These are phyloP conservation scores for Hypena proboscidalis DNA, from an alignment of 2,888 invertebrate species.

Conservation along the genomic window DNA sequence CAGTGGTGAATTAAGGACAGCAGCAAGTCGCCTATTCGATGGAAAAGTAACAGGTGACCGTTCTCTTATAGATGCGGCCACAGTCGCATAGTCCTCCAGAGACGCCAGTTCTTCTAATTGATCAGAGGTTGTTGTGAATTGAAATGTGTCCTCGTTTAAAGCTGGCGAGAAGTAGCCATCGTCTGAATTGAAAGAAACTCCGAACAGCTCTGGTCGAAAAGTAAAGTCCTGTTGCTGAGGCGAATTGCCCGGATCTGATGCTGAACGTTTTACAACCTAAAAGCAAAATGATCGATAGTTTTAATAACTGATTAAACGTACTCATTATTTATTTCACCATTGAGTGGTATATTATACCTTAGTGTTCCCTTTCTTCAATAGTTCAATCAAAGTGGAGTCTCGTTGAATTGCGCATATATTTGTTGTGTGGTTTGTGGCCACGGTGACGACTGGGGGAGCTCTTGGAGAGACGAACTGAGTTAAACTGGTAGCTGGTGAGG, in stretches of 20 bases:
- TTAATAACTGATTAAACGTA: slow-evolving; percentile 4
- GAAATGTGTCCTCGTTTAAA: slow-evolving; percentile 91
- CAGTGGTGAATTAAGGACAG: slow-evolving; percentile 90
- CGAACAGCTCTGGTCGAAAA: slow-evolving; percentile 87
- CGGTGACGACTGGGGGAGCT: slow-evolving; percentile 69
- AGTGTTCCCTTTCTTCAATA: slow-evolving; percentile 88
- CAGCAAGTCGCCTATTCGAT: slow-evolving; percentile 90
- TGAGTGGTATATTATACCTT: slow-evolving; percentile 61
- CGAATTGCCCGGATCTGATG: slow-evolving; percentile 89
- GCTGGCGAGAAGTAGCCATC: slow-evolving; percentile 87
- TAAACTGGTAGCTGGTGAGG: slow-evolving; percentile 78
- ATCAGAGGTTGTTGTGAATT: slow-evolving; percentile 86
- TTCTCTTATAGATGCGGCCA: slow-evolving; percentile 85
- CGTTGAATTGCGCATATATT: slow-evolving; percentile 78
- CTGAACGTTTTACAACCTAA: slow-evolving; percentile 89
- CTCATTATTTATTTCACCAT: neutral
- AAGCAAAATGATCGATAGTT: slow-evolving; percentile 8
- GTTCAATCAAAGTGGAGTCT: slow-evolving; percentile 92
- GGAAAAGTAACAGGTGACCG: slow-evolving; percentile 85
- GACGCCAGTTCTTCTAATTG: slow-evolving; percentile 87
- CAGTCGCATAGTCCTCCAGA: slow-evolving; percentile 86
- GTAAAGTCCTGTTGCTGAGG: slow-evolving; percentile 85
- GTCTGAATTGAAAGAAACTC: slow-evolving; percentile 87
- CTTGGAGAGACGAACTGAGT: slow-evolving; percentile 76
- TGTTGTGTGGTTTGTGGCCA: slow-evolving; percentile 62